Base-by-base conservation (phyloP, 2,113 vertebrate species). In the Rhinoderma darwinii region DNA sequence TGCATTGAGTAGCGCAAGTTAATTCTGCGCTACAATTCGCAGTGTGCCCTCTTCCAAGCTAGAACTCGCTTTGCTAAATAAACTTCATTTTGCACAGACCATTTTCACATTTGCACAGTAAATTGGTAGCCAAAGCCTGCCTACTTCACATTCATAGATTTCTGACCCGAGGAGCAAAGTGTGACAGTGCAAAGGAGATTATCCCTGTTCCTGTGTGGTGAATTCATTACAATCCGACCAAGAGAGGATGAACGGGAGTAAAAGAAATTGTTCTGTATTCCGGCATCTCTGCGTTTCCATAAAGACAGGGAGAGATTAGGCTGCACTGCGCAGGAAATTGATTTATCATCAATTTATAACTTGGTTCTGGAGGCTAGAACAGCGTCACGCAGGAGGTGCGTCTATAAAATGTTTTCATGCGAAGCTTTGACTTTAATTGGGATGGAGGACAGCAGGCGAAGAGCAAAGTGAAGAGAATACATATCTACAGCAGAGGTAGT, bases 261-360 rank as follows among this genome's bases (percentile, higher is more conserved):
- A 61, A 63, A 43, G 51, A 74, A 75, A 82, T 82, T 59, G 91
- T 90, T 89, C 84, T 88, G 79, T 75, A 83, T 14, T 82, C 68
- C 41, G 2, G 27, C 50, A 83, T 89, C 86, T 88, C 37, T 44
- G 56, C 39, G 0, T 89, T n/a, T 84, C 25, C 79, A 76, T 86
- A 88, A 88, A 88, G 89, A 89, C 79, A 89, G 41, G 43, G 37
- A 39, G 68, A 91, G 88, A 83, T 84, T 89, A 78, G 87, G 84
- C 63, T 88, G 84, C 89, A 54, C 74, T 86, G 84, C 0, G 0
- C 56, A 89, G 87, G 89, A 91, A 90, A 90, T 91, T 81, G 89
- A 88, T 89, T 93, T 76, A 83, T 93, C 90, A 86, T 91, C 74
- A 91, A 86, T 92, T 90, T 90, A 90, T 92, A 91, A 91, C 83